A percentile compares a stretch with the other conserved stretches of the same genome.
Conservation (phyloP, 35 echinoderm and acorn worm genomes). For the Ophiothrix spiculata region DNA sequence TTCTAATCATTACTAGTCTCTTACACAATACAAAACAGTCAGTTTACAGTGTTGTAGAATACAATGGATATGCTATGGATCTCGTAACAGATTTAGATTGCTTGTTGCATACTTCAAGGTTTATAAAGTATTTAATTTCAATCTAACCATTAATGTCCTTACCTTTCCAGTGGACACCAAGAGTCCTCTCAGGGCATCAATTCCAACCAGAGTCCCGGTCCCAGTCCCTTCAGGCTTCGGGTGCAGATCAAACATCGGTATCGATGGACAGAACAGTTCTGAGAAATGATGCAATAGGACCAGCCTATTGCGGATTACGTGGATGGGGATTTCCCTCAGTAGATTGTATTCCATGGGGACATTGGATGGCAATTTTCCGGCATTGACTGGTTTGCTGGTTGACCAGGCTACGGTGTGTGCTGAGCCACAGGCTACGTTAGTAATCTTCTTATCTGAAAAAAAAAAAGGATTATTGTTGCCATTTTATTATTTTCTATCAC, state of each 20-base stretch:
- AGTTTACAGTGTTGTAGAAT: too few species aligned
- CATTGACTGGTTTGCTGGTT: slow-evolving; percentile 94
- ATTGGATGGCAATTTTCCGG: slow-evolving; percentile 68
- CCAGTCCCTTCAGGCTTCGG: slow-evolving; percentile 53
- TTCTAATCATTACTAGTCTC: too few species aligned
- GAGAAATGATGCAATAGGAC: slow-evolving; percentile 95
- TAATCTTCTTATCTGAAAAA: slow-evolving; percentile 89
- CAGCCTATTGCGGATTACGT: slow-evolving; percentile 78
- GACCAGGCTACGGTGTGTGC: slow-evolving; percentile 99
- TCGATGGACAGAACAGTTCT: slow-evolving; percentile 96
- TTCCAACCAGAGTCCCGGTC: slow-evolving; percentile 58
- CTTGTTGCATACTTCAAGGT: too few species aligned
- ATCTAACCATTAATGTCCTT: not conserved
- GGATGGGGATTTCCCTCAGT: slow-evolving; percentile 82
- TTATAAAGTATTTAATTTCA: not conserved
- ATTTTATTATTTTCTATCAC: too few species aligned
- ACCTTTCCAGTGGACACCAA: slow-evolving; percentile 97
- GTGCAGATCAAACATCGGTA: slow-evolving; percentile 95
- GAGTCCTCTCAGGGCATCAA: slow-evolving; percentile 86
- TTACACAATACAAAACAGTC: too few species aligned
- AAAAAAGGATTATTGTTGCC: slow-evolving; percentile 1
- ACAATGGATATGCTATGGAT: too few species aligned
- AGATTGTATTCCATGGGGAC: slow-evolving; percentile 99
- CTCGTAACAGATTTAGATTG: too few species aligned
- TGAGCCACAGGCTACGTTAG: slow-evolving; percentile 95